phyloP scores from a whole-genome alignment of 2,888 invertebrate species.

The Hypena proboscidalis region DNA sequence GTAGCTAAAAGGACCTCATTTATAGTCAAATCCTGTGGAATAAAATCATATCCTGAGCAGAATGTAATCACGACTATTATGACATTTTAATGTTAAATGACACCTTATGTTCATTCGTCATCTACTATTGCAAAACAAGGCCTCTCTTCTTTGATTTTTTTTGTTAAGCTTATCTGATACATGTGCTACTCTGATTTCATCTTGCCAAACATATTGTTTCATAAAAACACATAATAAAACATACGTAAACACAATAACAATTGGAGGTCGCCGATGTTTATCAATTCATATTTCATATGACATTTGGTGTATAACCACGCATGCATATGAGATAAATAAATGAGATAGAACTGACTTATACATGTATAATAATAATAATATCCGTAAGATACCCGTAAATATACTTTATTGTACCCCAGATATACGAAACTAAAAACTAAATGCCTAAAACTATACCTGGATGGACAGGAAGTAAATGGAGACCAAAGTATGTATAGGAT shows the following conservation, averaged over 20 bases:
- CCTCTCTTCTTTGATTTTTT: not conserved
- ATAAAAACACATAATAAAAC: conserved; percentile 15
- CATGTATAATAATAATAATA: conserved; percentile 14
- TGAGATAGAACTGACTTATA: conserved; percentile 9
- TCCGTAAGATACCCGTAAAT: conserved; percentile 9
- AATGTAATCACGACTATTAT: too few species aligned
- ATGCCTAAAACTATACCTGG: too few species aligned
- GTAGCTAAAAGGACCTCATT: too few species aligned
- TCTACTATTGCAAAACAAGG: not conserved
- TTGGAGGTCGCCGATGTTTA: conserved; percentile 31
- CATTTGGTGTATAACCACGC: conserved; percentile 33
- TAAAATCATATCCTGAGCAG: too few species aligned
- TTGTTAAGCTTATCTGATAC: not conserved
- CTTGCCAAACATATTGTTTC: not conserved
- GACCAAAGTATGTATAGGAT: too few species aligned
- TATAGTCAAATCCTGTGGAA: too few species aligned
- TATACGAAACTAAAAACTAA: too few species aligned
- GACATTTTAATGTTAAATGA: too few species aligned
- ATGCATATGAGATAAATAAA: not conserved
- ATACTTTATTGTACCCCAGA: too few species aligned
- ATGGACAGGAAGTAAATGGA: too few species aligned
- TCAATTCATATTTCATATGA: conserved; percentile 25
- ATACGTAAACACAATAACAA: conserved; percentile 29
- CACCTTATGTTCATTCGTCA: not conserved
- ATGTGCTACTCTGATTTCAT: conserved; percentile 9